A percentile compares a stretch with the other conserved stretches of the same genome.
Evolutionary conservation across 2,888 invertebrate species (phyloP).

Genomic region (Morpho deidamia): DNA sequence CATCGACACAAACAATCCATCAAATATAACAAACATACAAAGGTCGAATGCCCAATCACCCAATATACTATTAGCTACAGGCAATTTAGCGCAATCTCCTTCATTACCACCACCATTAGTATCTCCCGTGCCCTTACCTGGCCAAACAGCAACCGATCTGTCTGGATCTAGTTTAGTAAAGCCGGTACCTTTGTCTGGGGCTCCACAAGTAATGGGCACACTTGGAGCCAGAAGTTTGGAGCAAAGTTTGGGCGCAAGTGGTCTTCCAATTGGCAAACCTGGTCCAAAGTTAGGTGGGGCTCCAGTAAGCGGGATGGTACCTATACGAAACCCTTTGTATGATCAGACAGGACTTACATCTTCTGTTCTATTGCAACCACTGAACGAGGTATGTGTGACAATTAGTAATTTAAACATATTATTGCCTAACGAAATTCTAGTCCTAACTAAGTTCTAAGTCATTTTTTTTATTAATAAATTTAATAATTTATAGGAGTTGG

Average conservation of each 20-base stretch:
- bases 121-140: constrained; percentile 41
- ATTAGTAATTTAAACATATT: neutral
- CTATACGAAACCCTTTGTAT: constrained; percentile 61
- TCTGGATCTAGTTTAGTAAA: neutral
- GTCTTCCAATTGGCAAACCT: constrained; percentile 1
- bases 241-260: no score
- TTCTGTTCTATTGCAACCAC: constrained; percentile 61
- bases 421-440: no score
- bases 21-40: constrained; percentile 24
- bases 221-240: neutral
- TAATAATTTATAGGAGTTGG: no score
- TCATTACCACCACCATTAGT: constrained; percentile 41
- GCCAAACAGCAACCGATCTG: neutral
- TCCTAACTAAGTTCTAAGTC: no score
- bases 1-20: constrained; percentile 1
- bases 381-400: constrained; percentile 58
- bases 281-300: neutral
- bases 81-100: constrained; percentile 41
- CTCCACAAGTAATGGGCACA: neutral
- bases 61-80: constrained; percentile 28
- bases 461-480: no score
- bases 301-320: constrained; percentile 56
- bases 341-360: constrained; percentile 61
- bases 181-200: neutral
- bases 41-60: constrained; percentile 30